These are phyloP conservation scores for Arrhopalites spinosus DNA, from an alignment of 2,888 invertebrate species.

Conservation along the genomic window DNA sequence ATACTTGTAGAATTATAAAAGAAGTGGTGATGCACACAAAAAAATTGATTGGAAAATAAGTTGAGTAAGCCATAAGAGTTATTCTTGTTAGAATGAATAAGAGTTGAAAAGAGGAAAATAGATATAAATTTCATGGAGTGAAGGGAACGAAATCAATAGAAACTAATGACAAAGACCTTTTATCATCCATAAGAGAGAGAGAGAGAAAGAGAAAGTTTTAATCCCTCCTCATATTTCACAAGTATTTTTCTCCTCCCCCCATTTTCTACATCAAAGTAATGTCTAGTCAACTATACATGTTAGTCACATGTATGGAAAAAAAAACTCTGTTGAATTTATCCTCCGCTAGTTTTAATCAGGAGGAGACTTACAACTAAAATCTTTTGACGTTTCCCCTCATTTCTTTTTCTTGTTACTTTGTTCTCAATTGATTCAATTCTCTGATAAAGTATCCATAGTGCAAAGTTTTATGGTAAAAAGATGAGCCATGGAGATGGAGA, in stretches of 20 bases:
- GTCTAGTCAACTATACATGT: not conserved
- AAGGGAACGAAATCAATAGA: not conserved
- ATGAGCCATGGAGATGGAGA: not conserved
- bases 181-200: not conserved
- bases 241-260: conserved; percentile 3
- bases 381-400: not conserved
- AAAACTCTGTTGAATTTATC: no score
- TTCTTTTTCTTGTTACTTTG: not conserved
- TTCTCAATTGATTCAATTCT: not conserved
- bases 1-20: no score
- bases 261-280: conserved; percentile 7
- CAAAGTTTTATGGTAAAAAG: not conserved
- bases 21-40: no score
- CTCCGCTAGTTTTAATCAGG: conserved; percentile 3
- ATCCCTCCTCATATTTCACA: conserved; percentile 4
- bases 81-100: no score
- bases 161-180: conserved; percentile 9
- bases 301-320: not conserved
- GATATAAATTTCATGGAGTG: no score
- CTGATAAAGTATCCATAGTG: not conserved
- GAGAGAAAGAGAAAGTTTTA: not conserved
- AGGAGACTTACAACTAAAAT: conserved; percentile 4
- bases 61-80: no score
- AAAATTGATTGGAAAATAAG: no score
- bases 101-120: no score